phyloP scores from a whole-genome alignment of 2,888 invertebrate genomes.

The Trileptium ribeirensis region DNA sequence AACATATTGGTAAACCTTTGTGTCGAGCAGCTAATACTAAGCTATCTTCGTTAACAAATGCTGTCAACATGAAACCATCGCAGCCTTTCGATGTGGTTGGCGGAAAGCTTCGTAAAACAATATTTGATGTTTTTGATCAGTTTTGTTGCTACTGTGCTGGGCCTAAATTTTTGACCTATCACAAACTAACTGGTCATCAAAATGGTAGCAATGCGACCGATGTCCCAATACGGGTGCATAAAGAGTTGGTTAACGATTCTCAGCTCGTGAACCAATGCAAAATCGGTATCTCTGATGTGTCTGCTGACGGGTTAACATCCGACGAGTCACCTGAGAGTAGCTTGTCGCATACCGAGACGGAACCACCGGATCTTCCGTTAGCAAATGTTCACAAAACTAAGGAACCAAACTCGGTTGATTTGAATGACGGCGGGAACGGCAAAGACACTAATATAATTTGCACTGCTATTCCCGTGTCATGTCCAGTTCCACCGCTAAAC shows the following conservation, averaged over 20 bases:
- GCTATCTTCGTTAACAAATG: background rate
- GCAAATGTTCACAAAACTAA: background rate
- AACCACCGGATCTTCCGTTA: background rate
- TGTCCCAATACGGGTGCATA: background rate
- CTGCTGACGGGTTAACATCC: too few species aligned
- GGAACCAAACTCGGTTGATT: background rate
- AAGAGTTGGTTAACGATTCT: background rate
- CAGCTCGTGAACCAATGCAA: background rate
- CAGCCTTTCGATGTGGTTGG: background rate
- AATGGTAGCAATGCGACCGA: background rate
- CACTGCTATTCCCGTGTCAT: background rate
- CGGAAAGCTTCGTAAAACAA: background rate
- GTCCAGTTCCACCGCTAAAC: background rate
- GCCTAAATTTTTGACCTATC: background rate
- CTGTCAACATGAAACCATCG: too few species aligned
- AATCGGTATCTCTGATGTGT: too few species aligned
- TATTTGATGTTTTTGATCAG: background rate
- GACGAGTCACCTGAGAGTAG: background rate
- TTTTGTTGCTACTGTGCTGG: background rate
- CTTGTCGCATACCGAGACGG: background rate
- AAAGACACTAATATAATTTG: too few species aligned
- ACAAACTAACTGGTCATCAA: background rate
- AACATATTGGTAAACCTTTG: too few species aligned
- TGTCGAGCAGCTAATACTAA: too few species aligned
- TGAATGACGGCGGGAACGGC: too few species aligned